Conservation (phyloP, 2,888 invertebrate species). For the Smittia aterrima region DNA sequence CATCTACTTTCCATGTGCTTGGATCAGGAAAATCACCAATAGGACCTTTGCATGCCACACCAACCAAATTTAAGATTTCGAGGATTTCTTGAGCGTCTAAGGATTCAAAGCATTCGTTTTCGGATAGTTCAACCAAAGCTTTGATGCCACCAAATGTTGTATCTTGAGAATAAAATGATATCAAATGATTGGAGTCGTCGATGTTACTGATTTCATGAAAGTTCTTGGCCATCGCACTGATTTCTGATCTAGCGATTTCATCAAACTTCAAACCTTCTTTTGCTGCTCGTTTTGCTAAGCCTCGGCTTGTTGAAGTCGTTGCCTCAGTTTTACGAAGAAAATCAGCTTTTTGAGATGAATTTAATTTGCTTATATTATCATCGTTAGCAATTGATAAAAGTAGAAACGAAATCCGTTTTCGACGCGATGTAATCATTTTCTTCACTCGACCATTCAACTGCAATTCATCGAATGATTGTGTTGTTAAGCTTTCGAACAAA, state of each 20-base stretch:
- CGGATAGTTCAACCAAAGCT: background rate
- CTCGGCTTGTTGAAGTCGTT: background rate
- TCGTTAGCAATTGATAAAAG: background rate
- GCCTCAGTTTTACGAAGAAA: background rate
- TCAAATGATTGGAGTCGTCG: background rate
- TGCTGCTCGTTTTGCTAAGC: background rate
- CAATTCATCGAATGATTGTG: background rate
- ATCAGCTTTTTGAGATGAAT: conserved; percentile 9
- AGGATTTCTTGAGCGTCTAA: background rate
- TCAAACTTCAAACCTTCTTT: background rate
- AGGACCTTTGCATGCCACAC: conserved; percentile 15
- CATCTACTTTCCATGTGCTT: background rate
- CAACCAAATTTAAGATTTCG: background rate
- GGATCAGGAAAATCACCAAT: conserved; percentile 26
- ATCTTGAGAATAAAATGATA: conserved; percentile 10
- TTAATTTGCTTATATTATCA: background rate
- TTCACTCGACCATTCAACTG: background rate
- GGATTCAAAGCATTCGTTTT: background rate
- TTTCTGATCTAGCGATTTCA: background rate
- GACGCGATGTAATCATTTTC: background rate
- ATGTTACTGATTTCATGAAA: conserved; percentile 25
- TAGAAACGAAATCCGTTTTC: background rate
- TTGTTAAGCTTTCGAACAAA: background rate
- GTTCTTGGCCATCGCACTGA: background rate
- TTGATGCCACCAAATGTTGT: conserved; percentile 8